Conservation (phyloP, 2,797 vertebrate species). For the Etheostoma nigrum region DNA sequence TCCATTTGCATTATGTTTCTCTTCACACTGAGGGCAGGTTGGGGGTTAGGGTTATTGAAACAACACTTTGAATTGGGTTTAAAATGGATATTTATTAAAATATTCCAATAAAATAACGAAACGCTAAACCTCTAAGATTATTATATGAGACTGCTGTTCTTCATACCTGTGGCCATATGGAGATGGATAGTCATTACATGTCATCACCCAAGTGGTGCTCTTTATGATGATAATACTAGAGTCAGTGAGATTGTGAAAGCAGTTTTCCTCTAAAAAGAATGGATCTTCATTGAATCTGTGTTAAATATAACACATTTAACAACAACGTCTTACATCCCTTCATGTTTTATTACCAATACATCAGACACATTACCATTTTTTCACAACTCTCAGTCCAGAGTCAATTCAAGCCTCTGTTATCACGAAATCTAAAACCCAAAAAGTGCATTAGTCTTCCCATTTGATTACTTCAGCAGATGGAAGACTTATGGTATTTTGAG, state of each 20-base stretch:
- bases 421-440: constrained; percentile 9
- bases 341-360: constrained; percentile 10
- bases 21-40: not conserved
- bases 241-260: not conserved
- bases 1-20: not conserved
- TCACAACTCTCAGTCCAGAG: not conserved
- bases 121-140: not conserved
- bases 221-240: constrained; percentile 4
- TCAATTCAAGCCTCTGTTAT: constrained; percentile 7
- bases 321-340: constrained; percentile 4
- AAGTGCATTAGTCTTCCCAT: constrained; percentile 3
- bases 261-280: constrained; percentile 9
- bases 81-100: constrained; percentile 11
- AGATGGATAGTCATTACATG: constrained; percentile 23
- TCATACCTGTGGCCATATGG: not conserved
- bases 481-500: constrained; percentile 17
- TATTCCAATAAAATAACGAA: constrained; percentile 1
- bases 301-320: constrained; percentile 8
- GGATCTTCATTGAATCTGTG: constrained; percentile 11
- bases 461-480: constrained; percentile 28
- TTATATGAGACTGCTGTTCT: not conserved
- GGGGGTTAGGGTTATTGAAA: not conserved
- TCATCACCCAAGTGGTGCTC: not conserved
- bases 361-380: constrained; percentile 2
- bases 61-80: not conserved